Evolutionary conservation across 2,113 vertebrate species (phyloP), one percentile per base, ranked within the genome.

Genomic region (Rhinopomastus cyanomelas): DNA sequence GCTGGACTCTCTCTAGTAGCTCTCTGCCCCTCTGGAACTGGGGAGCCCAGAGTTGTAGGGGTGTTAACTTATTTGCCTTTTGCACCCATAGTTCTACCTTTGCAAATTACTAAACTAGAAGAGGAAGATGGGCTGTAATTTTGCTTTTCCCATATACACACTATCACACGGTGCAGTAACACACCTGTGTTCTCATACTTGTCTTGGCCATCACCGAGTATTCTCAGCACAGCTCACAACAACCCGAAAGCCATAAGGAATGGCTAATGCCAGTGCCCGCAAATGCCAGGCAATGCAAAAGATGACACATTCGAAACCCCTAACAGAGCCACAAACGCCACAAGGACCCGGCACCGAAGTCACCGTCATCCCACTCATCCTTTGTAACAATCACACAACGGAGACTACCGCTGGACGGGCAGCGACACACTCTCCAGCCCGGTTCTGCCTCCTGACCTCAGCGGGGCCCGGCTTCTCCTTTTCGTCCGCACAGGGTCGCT

Each of bases 401-500:
- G n/a, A n/a, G n/a, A 11, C 4, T 69, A 37, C 65, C 65, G n/a
- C 16, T n/a, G n/a, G n/a, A n/a, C n/a, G n/a, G n/a, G n/a, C n/a
- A n/a, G n/a, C n/a, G n/a, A n/a, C n/a, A n/a, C n/a, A n/a, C n/a
- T n/a, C n/a, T n/a, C n/a, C 60, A 25, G 5, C 44, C 39, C 87
- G 1, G 59, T 7, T 48, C 56, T 16, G 44, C 11, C 32, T 30
- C 25, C 32, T 1, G 56, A 8, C 21, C 77, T 37, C 67, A 1
- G 42, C n/a, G 17, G 42, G 37, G 30, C 11, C 51, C 11, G 8
- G 5, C 3, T 60, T 48, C 60, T 39, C 37, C 19, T 4, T 3
- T 19, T 3, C 2, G 48, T 3, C 64, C 1, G 2, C 29, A 3
- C 15, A 2, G 8, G 2, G 11, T 14, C 2, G 27, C 49, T 6